A percentile compares a stretch with the other conserved stretches of the same genome.
phyloP scores from a whole-genome alignment of 1,140 invertebrate genomes.

The Myzus persicae region DNA sequence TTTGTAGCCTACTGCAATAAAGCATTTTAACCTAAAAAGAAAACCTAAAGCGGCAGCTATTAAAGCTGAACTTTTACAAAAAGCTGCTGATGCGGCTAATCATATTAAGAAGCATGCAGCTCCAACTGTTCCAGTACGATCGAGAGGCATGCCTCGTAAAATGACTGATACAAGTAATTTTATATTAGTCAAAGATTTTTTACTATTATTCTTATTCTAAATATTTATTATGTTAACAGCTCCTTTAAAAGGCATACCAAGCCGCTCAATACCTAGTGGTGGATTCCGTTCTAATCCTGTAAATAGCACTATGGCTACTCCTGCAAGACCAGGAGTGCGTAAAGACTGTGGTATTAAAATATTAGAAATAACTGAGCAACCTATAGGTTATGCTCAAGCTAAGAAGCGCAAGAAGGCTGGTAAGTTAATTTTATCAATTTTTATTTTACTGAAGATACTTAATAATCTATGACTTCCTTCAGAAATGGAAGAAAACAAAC shows the following conservation, averaged over 20 bases:
- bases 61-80: conserved; percentile 87
- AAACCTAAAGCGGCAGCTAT: conserved; percentile 94
- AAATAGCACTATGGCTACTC: conserved; percentile 66
- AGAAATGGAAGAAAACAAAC: conserved; percentile 81
- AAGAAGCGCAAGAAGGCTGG: conserved; percentile 74
- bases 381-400: conserved; percentile 72
- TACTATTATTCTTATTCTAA: conserved; percentile 35
- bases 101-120: conserved; percentile 89
- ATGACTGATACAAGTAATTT: conserved; percentile 92
- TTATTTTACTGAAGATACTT: not conserved
- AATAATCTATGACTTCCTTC: not conserved
- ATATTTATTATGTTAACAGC: conserved; percentile 69
- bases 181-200: conserved; percentile 32
- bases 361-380: conserved; percentile 92
- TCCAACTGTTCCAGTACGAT: conserved; percentile 88
- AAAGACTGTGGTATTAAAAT: conserved; percentile 93
- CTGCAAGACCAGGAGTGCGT: conserved; percentile 68
- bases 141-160: conserved; percentile 92
- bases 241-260: conserved; percentile 89
- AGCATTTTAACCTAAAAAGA: conserved; percentile 93
- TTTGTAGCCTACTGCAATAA: conserved; percentile 66
- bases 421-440: conserved; percentile 61
- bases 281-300: conserved; percentile 72
- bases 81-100: conserved; percentile 86
- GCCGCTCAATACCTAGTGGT: conserved; percentile 72